These are phyloP conservation scores for Sebastes cheni DNA, from an alignment of 2,797 vertebrate genomes.

Conservation along the genomic window DNA sequence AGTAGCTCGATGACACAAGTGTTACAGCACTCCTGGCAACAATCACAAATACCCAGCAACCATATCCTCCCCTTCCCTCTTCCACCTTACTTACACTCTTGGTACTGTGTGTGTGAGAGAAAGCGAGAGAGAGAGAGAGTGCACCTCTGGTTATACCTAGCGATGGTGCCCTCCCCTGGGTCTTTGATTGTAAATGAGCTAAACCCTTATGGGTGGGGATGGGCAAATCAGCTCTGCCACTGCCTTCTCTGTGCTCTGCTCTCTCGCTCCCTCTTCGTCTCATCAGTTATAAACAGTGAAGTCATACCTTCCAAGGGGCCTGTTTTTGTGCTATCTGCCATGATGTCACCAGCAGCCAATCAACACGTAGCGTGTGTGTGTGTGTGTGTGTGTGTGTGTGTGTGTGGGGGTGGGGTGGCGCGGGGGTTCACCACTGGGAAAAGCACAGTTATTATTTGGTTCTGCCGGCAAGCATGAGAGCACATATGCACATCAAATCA, in stretches of 20 bases:
- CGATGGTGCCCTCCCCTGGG: constrained; percentile 62
- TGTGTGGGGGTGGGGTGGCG: constrained; percentile 33
- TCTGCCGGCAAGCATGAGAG: constrained; percentile 38
- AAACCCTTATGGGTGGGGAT: constrained; percentile 47
- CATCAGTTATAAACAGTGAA: constrained; percentile 79
- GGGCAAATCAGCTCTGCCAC: constrained; percentile 54
- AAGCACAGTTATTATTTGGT: constrained; percentile 66
- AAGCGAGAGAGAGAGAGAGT: background rate
- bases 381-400: constrained; percentile 1
- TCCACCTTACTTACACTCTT: background rate
- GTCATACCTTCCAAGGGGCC: constrained; percentile 82
- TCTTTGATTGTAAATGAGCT: constrained; percentile 80
- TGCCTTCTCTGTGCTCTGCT: constrained; percentile 34
- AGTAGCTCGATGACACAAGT: background rate
- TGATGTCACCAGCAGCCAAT: constrained; percentile 88
- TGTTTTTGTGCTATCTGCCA: constrained; percentile 76
- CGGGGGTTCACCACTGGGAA: constrained; percentile 67
- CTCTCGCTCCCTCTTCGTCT: constrained; percentile 65
- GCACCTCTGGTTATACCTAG: constrained; percentile 57
- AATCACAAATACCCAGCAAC: constrained; percentile 4
- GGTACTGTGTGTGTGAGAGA: background rate
- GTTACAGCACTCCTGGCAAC: constrained; percentile 24
- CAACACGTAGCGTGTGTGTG: constrained; percentile 63
- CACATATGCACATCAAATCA: constrained; percentile 35
- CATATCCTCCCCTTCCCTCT: background rate